Conservation (phyloP, 2,113 vertebrate genomes). For the Acinonyx jubatus region DNA sequence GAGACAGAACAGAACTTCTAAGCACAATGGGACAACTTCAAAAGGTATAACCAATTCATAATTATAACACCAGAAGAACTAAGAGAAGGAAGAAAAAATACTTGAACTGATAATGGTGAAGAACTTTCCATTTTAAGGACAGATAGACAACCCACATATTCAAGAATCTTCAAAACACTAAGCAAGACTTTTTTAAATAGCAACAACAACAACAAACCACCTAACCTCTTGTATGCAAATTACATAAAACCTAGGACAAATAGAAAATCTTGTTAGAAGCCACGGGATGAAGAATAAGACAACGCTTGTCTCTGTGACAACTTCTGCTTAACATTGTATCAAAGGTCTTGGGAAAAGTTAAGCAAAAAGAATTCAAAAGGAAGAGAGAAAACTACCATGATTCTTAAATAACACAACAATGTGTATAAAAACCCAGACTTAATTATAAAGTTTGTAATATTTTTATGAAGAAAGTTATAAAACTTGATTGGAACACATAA, state of each 20-base stretch:
- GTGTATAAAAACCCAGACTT: background rate
- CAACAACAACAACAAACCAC: background rate
- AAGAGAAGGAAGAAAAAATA: background rate
- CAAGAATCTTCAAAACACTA: background rate
- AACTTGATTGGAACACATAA: background rate
- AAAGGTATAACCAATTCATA: background rate
- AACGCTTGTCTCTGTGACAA: background rate
- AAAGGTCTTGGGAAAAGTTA: background rate
- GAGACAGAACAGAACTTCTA: background rate
- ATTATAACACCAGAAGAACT: background rate
- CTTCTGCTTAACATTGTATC: background rate
- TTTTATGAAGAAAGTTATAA: background rate
- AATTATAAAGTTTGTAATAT: background rate
- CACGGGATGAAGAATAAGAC: background rate
- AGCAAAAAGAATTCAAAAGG: background rate
- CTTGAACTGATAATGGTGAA: background rate
- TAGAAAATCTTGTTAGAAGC: background rate
- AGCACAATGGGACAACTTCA: background rate
- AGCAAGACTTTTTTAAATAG: background rate
- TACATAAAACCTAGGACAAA: background rate
- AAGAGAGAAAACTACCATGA: background rate
- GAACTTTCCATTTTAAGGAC: background rate
- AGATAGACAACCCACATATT: background rate
- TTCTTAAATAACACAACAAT: background rate
- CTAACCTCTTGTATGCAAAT: background rate